Base-by-base conservation (phyloP, 2,888 invertebrate species). In the Melanostoma mellinum region DNA sequence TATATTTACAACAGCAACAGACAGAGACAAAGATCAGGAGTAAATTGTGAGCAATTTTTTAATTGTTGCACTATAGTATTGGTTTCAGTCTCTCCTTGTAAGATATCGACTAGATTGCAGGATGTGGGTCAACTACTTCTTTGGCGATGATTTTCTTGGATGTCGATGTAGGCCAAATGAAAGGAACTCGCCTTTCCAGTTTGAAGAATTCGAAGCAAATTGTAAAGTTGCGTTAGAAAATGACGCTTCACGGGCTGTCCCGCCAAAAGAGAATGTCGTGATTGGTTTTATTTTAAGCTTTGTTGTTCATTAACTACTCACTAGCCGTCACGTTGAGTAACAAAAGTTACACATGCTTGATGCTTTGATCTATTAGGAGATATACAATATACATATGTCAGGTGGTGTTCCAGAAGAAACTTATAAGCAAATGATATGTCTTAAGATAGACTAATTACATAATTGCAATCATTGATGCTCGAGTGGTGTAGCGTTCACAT, bases 121-220 rank as follows among this genome's bases (percentile, higher is more conserved):
- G 78, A 79, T 73, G 60, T 79, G 73, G 67, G 73, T 79, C 78
- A 67, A 35, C 63, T 30, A 42, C 6, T 32, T 50, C 48, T 63
- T 77, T 50, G 20, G 20, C 20, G 20, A 20, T n/a, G 44, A 56
- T 30, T 74, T 69, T 30, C 5, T 42, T 58, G 5, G 42, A 20
- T 36, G 3, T 61, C 8, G 38, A 73, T 42, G 73, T 79, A 30
- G 73, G 73, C 33, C 73, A 73, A 67, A 42, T 32, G 55, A 60
- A 32, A 53, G 65, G 52, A 72, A 78, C 65, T 10, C 8, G 58
- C 52, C 55, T 61, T 61, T 55, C 73, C 65, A 33, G 78, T 78
- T 78, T 44, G 33, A 4, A 52, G 52, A 67, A 50, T 58, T 52
- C 38, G 35, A 40, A 40, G 44, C 10, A 38, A 6, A 32, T 10